Conservation (phyloP, 2,888 invertebrate genomes). For the Poecilus cupreus region DNA sequence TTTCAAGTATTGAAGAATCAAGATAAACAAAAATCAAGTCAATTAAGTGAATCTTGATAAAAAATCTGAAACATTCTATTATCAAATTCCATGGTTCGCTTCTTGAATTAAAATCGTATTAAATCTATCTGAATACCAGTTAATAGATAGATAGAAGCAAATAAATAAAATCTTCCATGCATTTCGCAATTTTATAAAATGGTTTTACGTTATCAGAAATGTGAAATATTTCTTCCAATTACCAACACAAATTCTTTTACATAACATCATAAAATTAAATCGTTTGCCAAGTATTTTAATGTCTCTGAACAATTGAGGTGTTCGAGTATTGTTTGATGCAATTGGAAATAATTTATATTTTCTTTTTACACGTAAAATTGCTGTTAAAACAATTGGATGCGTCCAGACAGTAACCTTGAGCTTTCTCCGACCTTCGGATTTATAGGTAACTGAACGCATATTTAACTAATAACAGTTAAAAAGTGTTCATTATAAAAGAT, state of each 20-base stretch:
- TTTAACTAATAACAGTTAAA: conserved; percentile 24
- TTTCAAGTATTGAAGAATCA: too few relatives aligned
- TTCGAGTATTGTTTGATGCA: too few relatives aligned
- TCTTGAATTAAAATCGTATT: neutral
- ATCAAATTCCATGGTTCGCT: conserved; percentile 11
- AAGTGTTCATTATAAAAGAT: neutral
- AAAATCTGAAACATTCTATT: conserved; percentile 8
- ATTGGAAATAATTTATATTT: neutral
- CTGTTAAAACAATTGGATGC: neutral
- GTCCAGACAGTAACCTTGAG: conserved; percentile 11
- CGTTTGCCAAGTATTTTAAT: neutral
- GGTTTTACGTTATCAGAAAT: neutral
- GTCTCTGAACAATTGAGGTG: neutral
- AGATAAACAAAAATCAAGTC: neutral
- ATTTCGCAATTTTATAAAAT: neutral
- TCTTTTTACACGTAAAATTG: neutral
- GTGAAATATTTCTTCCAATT: conserved; percentile 19
- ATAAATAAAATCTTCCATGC: neutral
- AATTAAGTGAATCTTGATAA: neutral
- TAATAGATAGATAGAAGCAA: neutral
- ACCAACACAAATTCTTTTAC: neutral
- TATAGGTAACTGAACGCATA: neutral
- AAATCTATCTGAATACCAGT: conserved; percentile 7
- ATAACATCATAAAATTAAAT: neutral
- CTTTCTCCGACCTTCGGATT: conserved; percentile 29